These are phyloP conservation scores for Anoplophora glabripennis DNA, from an alignment of 1,140 invertebrate genomes.

Conservation along the genomic window DNA sequence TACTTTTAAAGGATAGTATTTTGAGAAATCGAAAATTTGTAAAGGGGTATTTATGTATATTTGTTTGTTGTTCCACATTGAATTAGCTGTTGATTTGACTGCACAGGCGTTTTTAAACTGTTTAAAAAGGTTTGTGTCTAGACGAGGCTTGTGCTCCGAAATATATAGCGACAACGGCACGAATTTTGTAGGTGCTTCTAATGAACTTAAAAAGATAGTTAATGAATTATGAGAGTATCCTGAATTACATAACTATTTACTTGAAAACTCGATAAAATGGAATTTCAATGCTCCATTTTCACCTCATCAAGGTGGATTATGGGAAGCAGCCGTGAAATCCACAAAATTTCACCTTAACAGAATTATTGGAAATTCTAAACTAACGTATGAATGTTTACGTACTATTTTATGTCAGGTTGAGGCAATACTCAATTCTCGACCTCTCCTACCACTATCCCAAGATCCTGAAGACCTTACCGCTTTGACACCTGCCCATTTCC, in stretches of 20 bases:
- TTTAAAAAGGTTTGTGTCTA: slow-evolving; percentile 44
- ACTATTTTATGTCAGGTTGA: slow-evolving; percentile 24
- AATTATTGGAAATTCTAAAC: slow-evolving; percentile 3
- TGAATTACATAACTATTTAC: background rate
- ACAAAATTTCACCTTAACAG: slow-evolving; percentile 21
- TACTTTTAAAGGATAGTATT: too few relatives aligned
- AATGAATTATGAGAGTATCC: background rate
- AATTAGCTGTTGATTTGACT: slow-evolving; percentile 41
- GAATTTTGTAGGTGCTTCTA: slow-evolving; percentile 43
- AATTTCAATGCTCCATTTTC: slow-evolving; percentile 37
- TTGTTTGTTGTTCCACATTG: slow-evolving; percentile 41
- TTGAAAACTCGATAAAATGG: slow-evolving; percentile 29
- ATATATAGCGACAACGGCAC: slow-evolving; percentile 47
- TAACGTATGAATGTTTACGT: slow-evolving; percentile 26
- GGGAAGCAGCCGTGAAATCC: slow-evolving; percentile 13
- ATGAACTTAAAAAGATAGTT: slow-evolving; percentile 7
- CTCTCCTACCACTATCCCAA: slow-evolving; percentile 14
- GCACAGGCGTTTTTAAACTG: slow-evolving; percentile 45
- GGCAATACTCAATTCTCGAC: slow-evolving; percentile 21
- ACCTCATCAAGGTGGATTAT: slow-evolving; percentile 27
- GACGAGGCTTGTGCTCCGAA: slow-evolving; percentile 34
- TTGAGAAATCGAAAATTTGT: too few relatives aligned
- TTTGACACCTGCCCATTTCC: slow-evolving; percentile 35
- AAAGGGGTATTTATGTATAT: too few relatives aligned
- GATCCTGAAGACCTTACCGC: slow-evolving; percentile 20